Conservation (phyloP, 2,888 invertebrate species). For the Coenonympha glycerion region DNA sequence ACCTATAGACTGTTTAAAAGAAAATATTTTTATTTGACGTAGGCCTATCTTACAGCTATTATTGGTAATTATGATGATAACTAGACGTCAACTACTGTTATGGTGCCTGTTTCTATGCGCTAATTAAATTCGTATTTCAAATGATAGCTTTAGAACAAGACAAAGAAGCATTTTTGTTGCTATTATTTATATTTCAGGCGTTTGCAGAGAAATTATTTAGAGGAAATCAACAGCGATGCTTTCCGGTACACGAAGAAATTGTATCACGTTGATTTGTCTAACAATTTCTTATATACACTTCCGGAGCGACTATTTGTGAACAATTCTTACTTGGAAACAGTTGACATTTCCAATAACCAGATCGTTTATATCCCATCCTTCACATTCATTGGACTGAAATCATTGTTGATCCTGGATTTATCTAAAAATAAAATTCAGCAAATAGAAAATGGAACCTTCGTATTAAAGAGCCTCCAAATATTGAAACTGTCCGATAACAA, state of each 20-base stretch:
- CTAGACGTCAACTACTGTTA: no score
- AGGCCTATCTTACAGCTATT: no score
- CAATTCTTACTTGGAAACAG: constrained; percentile 74
- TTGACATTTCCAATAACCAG: constrained; percentile 81
- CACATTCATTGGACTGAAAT: constrained; percentile 74
- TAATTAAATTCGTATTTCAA: neutral
- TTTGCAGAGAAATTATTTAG: constrained; percentile 79
- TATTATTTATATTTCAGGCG: constrained; percentile 66
- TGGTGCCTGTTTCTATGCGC: no score
- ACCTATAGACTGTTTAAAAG: no score
- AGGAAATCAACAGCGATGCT: constrained; percentile 76
- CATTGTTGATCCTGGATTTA: constrained; percentile 81
- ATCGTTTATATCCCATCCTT: constrained; percentile 75
- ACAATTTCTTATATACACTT: constrained; percentile 77
- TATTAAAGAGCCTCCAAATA: constrained; percentile 74
- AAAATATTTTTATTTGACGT: no score
- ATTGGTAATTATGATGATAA: no score
- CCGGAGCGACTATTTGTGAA: constrained; percentile 77
- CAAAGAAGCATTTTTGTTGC: neutral
- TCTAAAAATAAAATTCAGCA: constrained; percentile 79
- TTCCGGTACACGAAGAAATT: constrained; percentile 77
- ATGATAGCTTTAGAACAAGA: neutral
- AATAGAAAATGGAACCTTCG: constrained; percentile 76
- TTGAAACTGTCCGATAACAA: constrained; percentile 83
- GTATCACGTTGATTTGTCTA: constrained; percentile 80